Base-by-base conservation (phyloP, 2,888 invertebrate species). In the Pseudeuparius sepicola region DNA sequence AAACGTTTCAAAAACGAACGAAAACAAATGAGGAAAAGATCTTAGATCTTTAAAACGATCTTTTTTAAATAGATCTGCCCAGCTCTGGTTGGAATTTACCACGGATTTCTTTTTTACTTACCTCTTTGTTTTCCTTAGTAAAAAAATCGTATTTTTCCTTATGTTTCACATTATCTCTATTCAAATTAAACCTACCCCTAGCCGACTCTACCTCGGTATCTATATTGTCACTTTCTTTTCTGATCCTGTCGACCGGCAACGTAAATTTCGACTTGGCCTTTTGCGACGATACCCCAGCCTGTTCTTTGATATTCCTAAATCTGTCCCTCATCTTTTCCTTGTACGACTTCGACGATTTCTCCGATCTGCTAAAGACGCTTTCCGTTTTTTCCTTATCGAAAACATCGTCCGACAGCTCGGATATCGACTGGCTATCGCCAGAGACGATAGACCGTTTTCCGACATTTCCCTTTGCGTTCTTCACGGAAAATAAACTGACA, bases 401-500 rank as follows among this genome's bases (percentile, higher is more conserved):
- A 4, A 31, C 13, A 13, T 31, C 37, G 11, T 37, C 34, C 1
- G 40, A 40, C 6, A 40, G 4, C 14, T 37, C 37, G 4, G 40
- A 37, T 18, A 37, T 31, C 9, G 34, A 37, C 12, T 37, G 34
- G 11, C 18, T 34, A 11, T 40, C 26, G 14, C 33, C 32, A 6
- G 14, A 11, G 4, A 24, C n/a, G 10, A 25, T 18, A 6, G 33
- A 20, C n/a, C 7, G n/a, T 20, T 20, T 20, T n/a, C n/a, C n/a
- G n/a, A n/a, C 28, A 12, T n/a, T 31, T 14, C 6, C 29, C 2
- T 23, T 24, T 3, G 32, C 14, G 28, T 33, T 40, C 17, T 36
- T 41, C 4, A 34, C 36, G 3, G 39, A 36, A 33, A 41, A 39
- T n/a, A 39, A n/a, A 4, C 34, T 34, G 2, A 41, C 30, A 7